Conservation (phyloP, 2,113 vertebrate species). For the Herpetotheres cachinnans region DNA sequence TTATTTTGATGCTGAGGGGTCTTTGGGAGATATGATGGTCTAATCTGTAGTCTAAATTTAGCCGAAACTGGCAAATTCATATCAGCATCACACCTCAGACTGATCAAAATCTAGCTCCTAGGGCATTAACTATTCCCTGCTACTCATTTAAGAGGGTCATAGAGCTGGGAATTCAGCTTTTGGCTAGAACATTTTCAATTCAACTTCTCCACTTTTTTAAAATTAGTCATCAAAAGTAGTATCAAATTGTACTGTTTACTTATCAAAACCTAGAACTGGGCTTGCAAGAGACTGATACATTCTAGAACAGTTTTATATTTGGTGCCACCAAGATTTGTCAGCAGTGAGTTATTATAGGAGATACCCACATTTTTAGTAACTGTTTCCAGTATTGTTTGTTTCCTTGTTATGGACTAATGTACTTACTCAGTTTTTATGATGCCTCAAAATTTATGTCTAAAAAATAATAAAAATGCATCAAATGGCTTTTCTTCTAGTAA, state of each 20-base stretch:
- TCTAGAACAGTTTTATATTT: neutral
- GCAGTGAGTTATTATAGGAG: neutral
- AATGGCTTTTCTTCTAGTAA: conserved; percentile 72
- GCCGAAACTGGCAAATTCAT: neutral
- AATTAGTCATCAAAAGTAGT: neutral
- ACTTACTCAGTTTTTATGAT: neutral
- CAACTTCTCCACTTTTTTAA: neutral
- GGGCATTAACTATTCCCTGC: neutral
- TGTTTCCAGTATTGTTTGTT: neutral
- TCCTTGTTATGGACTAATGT: neutral
- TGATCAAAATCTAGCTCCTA: neutral
- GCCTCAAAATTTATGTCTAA: neutral
- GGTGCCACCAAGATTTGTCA: neutral
- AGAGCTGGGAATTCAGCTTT: neutral
- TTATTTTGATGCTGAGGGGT: neutral
- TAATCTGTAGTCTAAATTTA: neutral
- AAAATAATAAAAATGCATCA: neutral
- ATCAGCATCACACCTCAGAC: neutral
- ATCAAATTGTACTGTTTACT: neutral
- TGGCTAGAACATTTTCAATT: neutral
- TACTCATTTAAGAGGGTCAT: neutral
- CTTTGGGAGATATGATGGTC: neutral
- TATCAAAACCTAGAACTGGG: neutral
- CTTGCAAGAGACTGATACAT: neutral
- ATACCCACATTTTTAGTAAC: neutral